Evolutionary conservation across 2,113 vertebrate species (phyloP).

Genomic region (Clarias macrocephalus): DNA sequence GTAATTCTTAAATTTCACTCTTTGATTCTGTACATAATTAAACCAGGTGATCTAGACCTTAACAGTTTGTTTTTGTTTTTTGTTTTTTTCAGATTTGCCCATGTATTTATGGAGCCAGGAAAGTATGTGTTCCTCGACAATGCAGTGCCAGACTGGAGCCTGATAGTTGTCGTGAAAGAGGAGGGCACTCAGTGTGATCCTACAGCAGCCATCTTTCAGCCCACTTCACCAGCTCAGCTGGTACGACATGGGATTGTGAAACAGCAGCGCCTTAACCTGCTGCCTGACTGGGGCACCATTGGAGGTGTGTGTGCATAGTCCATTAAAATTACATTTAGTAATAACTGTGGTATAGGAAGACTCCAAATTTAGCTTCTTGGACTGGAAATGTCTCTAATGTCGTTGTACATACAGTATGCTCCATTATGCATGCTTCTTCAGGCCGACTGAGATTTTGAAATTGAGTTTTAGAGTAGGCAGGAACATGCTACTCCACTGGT

Average conservation of each 20-base stretch:
- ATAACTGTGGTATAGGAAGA: neutral
- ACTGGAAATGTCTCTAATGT: neutral
- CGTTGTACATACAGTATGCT: neutral
- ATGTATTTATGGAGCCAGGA: constrained; percentile 84
- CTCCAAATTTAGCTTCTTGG: neutral
- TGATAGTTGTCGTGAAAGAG: constrained; percentile 81
- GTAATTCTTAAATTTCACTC: neutral
- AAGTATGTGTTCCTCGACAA: constrained; percentile 85
- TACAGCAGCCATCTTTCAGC: constrained; percentile 72
- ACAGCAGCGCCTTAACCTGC: constrained; percentile 72
- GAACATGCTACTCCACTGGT: neutral
- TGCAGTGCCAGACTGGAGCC: constrained; percentile 69
- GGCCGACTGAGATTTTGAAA: neutral
- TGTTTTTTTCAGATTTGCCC: constrained; percentile 79
- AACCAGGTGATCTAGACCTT: neutral
- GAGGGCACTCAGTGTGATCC: constrained; percentile 73
- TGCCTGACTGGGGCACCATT: constrained; percentile 84
- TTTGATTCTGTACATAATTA: neutral
- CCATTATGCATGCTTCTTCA: neutral
- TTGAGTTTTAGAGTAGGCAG: neutral
- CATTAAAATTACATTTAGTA: neutral
- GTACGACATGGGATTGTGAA: constrained; percentile 75
- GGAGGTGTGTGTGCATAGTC: constrained; percentile 68
- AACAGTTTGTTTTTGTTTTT: no score
- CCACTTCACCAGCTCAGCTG: constrained; percentile 83